Evolutionary conservation across 2,888 invertebrate species (phyloP), one percentile per base, ranked within the genome.

Genomic region (Acronicta leporina): DNA sequence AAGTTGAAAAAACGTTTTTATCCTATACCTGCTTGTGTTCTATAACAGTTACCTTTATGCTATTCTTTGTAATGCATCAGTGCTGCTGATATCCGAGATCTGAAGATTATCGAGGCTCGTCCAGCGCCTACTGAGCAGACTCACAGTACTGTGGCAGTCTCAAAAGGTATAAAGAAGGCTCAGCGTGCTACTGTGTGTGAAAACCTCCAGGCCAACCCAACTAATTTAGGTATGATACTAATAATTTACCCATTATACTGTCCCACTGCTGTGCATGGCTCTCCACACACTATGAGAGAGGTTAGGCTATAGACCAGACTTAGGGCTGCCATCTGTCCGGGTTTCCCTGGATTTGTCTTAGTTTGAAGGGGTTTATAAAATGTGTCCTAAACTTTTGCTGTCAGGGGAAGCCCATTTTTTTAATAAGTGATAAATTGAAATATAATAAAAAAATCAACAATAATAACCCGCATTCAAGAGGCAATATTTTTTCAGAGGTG

Each of bases 81-180:
- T 85, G 96, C 96, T 38, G 94, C 95, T 51, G 97, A 97, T 80
- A 98, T 98, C 61, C 92, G 95, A 68, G 96, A 97, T 71, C 93
- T 98, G 77, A 96, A 96, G 86, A 96, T 98, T 74, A 96, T 98
- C 68, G 96, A 97, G 60, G 95, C 95, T 8, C 95, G 95, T 50
- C 92, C 95, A 43, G 92, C 86, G 56, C 82, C 84, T 0, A 59
- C 79, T 0, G 87, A 87, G 66, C 89, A 87, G 72, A 85, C 87
- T 0, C 92, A 91, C 79, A 94, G 93, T 74, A 92, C 92, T 0
- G 91, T 92, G 14, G 86, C 91, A 1, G 89, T 92, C 8, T 77
- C 85, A 9, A 92, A 91, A 66, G 75, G 63, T 41, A 78, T 77
- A 49, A 92, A 91, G 75, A 91, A 90, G 68, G 78, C 72, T 0